Percentiles rank a stretch among this genome's conserved stretches.
Evolutionary conservation across 2,113 vertebrate species (phyloP).

Genomic region (Rutilus rutilus): DNA sequence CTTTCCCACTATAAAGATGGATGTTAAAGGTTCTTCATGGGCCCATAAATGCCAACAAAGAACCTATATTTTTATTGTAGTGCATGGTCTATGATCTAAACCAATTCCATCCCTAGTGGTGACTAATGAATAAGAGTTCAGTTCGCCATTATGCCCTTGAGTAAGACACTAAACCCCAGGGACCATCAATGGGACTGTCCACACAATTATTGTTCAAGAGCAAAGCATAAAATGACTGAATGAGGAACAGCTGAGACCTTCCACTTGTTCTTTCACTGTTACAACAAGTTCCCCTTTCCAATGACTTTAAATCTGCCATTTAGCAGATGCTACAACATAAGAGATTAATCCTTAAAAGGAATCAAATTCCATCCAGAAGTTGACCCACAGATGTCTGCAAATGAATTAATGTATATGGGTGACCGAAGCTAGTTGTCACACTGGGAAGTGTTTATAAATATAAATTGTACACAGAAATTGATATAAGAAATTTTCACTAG

Average conservation of each 20-base stretch:
- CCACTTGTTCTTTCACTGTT: background rate
- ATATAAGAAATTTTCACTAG: too few relatives aligned
- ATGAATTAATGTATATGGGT: background rate
- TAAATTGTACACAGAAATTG: too few relatives aligned
- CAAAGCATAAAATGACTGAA: conserved; percentile 4
- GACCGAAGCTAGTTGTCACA: background rate
- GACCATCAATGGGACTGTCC: background rate
- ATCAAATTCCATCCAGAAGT: background rate
- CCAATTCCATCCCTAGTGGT: background rate
- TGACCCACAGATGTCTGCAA: background rate
- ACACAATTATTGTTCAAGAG: background rate
- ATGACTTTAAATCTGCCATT: background rate
- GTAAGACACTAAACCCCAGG: background rate
- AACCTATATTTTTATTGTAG: too few relatives aligned
- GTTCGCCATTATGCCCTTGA: background rate
- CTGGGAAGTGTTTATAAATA: background rate
- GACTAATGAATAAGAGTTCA: background rate
- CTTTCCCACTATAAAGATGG: too few relatives aligned
- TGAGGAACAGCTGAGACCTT: background rate
- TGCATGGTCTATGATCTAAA: background rate
- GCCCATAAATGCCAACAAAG: too few relatives aligned
- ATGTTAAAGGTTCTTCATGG: too few relatives aligned
- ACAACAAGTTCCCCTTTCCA: background rate
- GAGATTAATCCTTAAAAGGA: background rate
- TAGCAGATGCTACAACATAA: background rate